Base-by-base conservation (phyloP, 1,140 invertebrate species). In the Hycleus cichorii region DNA sequence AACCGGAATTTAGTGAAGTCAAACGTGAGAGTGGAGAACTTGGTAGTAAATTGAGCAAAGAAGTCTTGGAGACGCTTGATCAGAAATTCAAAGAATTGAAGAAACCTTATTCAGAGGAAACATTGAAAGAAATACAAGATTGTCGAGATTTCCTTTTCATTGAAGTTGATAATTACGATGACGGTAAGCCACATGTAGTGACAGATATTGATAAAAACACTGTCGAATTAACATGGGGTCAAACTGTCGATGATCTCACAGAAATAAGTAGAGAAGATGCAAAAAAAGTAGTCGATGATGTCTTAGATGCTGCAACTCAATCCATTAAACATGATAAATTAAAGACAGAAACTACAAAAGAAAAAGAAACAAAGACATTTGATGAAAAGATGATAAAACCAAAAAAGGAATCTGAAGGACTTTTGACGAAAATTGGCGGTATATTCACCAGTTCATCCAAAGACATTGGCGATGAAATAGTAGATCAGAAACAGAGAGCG, bases 141-240 rank as follows among this genome's bases (percentile, higher is more conserved):
- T 53, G 51, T 11, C 51, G 51, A 12, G 51, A 53, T 25, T 53
- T 53, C 32, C 38, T 53, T 9, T 53, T 53, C 46, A 53, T 53
- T 11, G 51, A 53, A 53, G 51, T 53, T 26, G 51, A 53, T 46
- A 53, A 53, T 11, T 53, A 53, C 32, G 51, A 53, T 39, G 51
- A 53, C n/a, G 42, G 42, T 11, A 46, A 45, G 45, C 42, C 25
- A 4, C 25, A 46, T 2, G 42, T 53, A 32, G 51, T 53, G 11
- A 53, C 51, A 8, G 51, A 53, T 32, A 53, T 53, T 45, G 51
- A 53, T 46, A 46, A 32, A 32, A 7, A 5, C 7, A 32, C 4
- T 32, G 32, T 7, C 7, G 32, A 32, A 32, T 7, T 7, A 5
- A 32, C 32, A 5, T 32, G 7, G 4, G 32, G 32, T 1, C 42